Conservation (phyloP, 2,797 vertebrate genomes). For the Muraenolepis orangiensis region DNA sequence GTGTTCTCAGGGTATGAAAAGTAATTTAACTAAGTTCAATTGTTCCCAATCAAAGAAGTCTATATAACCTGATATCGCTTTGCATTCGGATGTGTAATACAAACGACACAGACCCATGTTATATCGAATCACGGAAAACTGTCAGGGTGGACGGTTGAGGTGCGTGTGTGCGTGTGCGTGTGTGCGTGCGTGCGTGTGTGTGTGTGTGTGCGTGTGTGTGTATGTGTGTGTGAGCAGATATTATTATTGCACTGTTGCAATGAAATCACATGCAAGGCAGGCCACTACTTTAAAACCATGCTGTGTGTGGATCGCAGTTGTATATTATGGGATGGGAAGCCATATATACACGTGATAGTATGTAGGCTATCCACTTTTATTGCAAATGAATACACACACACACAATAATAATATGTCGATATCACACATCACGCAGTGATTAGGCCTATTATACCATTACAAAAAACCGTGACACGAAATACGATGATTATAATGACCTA, state of each 20-base stretch:
- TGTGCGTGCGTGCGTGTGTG: constrained; percentile 8
- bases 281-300: constrained; percentile 25
- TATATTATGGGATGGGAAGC: constrained; percentile 64
- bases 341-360: too few species aligned
- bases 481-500: neutral
- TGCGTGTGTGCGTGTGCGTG: constrained; percentile 20
- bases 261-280: neutral
- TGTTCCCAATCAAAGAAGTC: constrained; percentile 72
- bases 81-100: constrained; percentile 51
- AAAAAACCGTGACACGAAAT: neutral
- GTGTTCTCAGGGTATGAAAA: constrained; percentile 71
- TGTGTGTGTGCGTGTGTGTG: constrained; percentile 16
- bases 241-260: neutral
- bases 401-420: too few species aligned
- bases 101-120: constrained; percentile 9
- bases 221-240: constrained; percentile 2
- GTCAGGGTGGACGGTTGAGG: constrained; percentile 13
- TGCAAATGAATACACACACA: too few species aligned
- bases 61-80: constrained; percentile 63
- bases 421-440: too few species aligned
- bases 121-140: constrained; percentile 34
- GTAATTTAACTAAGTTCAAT: constrained; percentile 76
- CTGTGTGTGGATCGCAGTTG: constrained; percentile 50
- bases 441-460: neutral
- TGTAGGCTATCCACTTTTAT: too few species aligned